These are phyloP conservation scores for Siphamia tubifer DNA, from an alignment of 2,113 vertebrate species.

Conservation along the genomic window DNA sequence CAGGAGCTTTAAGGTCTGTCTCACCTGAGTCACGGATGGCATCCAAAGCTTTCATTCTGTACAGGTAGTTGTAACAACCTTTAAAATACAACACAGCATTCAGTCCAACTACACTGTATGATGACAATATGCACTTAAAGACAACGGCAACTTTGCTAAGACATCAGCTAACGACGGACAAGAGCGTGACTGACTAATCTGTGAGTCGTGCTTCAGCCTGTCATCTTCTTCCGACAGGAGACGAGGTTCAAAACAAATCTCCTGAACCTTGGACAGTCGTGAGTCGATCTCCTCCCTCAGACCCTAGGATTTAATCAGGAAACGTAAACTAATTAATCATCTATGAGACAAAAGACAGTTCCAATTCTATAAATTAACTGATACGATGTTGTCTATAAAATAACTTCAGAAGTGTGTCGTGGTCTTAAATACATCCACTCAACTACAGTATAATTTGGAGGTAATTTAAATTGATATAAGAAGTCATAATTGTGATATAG, in stretches of 20 bases:
- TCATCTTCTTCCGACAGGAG: constrained; percentile 86
- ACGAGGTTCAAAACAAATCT: constrained; percentile 90
- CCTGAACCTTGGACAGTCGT: constrained; percentile 88
- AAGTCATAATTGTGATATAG: too few species aligned
- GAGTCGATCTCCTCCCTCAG: constrained; percentile 91
- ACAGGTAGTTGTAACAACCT: constrained; percentile 94
- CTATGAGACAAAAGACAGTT: not conserved
- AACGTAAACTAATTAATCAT: not conserved
- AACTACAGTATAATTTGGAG: too few species aligned
- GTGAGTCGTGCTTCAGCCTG: constrained; percentile 80
- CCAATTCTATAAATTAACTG: too few species aligned
- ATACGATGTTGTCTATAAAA: too few species aligned
- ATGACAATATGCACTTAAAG: not conserved
- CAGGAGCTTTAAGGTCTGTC: not conserved
- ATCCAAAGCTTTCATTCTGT: constrained; percentile 95
- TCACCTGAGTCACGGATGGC: constrained; percentile 90
- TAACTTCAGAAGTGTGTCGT: too few species aligned
- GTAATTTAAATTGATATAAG: too few species aligned
- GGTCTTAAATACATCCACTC: too few species aligned
- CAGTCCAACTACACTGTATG: not conserved
- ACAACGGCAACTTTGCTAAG: too few species aligned
- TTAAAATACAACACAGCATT: not conserved
- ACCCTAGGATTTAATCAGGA: constrained; percentile 73
- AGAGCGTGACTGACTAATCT: constrained; percentile 73
- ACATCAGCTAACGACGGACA: not conserved